phyloP scores from a whole-genome alignment of 2,888 invertebrate species.

The Lepidocyrtinus sp. region DNA sequence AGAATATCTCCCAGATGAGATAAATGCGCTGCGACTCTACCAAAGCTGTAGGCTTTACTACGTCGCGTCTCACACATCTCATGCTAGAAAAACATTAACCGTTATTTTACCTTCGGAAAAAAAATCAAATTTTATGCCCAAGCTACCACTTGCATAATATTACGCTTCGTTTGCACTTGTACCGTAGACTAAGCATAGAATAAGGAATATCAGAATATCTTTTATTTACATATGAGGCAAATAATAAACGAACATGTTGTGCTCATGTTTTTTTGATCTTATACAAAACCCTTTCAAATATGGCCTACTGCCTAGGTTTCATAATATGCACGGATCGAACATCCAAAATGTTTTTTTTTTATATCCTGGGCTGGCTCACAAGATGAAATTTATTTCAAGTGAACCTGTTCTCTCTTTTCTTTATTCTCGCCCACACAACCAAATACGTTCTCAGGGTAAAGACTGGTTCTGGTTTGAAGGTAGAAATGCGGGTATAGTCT shows the following conservation, averaged over 20 bases:
- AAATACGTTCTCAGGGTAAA: background rate
- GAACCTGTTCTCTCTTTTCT: background rate
- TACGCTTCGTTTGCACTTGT: background rate
- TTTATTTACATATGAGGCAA: background rate
- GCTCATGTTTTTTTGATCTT: background rate
- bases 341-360: no score
- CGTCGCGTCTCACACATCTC: background rate
- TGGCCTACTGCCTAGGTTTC: no score
- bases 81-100: background rate
- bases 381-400: slow-evolving; percentile 1
- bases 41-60: background rate
- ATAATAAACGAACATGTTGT: background rate
- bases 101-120: slow-evolving; percentile 5
- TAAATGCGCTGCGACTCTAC: background rate
- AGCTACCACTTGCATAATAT: background rate
- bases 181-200: background rate
- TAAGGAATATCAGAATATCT: background rate
- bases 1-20: no score
- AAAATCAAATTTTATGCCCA: no score
- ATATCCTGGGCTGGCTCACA: background rate
- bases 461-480: background rate
- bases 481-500: background rate
- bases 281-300: background rate
- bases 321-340: no score
- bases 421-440: slow-evolving; percentile 1